Base-by-base conservation (phyloP, 2,797 vertebrate species). In the Spea hammondii region DNA sequence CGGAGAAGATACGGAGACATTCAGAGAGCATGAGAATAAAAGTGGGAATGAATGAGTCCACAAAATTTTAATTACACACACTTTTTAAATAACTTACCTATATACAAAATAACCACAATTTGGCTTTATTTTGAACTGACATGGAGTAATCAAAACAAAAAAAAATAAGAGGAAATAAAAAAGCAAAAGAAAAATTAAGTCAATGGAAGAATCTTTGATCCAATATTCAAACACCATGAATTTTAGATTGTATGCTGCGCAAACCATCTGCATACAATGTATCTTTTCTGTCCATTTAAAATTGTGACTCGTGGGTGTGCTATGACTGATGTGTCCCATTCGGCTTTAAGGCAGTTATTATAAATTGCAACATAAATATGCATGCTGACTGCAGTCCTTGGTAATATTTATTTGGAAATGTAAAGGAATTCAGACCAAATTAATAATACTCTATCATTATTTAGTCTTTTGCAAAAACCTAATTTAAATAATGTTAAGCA, bases 301-400 rank as follows among this genome's bases (percentile, higher is more conserved):
- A 72, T 66, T 46, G 67, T 14, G 53, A 53, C 17, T 70, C 66
- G 60, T 49, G 14, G 5, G 32, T 44, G 50, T 14, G 64, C 48
- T 12, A 4, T 78, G 69, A 78, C 8, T 59, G 64, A 79, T 79
- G 77, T 13, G 1, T 17, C 6, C 44, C 49, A 66, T 57, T 59
- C 44, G 4, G 7, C 69, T 66, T 57, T 72, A 65, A 48, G 13
- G 67, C 76, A 70, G 57, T 51, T 62, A 11, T 51, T 70, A 72
- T 6, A 72, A 72, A 65, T 72, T 47, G 76, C 44, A 17, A 60
- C 46, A 78, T 65, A 71, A 71, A 77, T 76, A 77, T 57, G 60
- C 60, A 64, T 64, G 32, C 32, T 14, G 4, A 45, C 53, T 67
- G 7, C 3, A 76, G 48, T 55, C 51, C 53, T 8, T 51, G 47